A percentile compares a stretch with the other conserved stretches of the same genome.
phyloP scores from a whole-genome alignment of 2,113 vertebrate genomes.

The Lycaon pictus region DNA sequence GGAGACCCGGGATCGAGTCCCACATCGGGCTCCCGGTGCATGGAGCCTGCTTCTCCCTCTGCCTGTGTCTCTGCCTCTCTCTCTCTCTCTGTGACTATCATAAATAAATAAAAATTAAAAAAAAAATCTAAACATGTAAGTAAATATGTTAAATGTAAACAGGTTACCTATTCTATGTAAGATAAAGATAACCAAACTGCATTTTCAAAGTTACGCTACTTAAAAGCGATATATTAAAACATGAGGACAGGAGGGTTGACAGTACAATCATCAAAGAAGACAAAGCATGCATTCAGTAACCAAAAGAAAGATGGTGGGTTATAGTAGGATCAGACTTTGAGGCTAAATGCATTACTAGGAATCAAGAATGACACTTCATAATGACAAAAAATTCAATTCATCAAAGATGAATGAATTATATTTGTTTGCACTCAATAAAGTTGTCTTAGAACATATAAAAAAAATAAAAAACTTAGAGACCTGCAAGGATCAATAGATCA shows the following conservation, averaged over 20 bases:
- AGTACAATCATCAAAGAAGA: neutral
- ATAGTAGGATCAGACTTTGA: neutral
- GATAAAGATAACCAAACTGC: neutral
- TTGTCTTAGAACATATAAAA: neutral
- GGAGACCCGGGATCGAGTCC: too few species aligned
- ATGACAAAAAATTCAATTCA: neutral
- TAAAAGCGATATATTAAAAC: neutral
- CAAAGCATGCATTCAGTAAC: neutral
- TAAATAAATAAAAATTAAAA: too few species aligned
- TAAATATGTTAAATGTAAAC: neutral
- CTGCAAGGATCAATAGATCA: neutral
- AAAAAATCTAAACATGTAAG: neutral
- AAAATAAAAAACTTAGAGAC: neutral
- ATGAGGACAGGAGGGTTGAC: neutral
- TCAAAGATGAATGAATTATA: conserved; percentile 1
- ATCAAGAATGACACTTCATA: neutral
- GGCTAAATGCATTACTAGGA: neutral
- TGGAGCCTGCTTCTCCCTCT: too few species aligned
- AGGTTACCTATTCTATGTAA: neutral
- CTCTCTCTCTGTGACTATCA: too few species aligned
- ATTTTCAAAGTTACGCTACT: neutral
- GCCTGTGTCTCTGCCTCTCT: too few species aligned
- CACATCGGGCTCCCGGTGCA: too few species aligned
- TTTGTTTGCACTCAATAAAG: neutral
- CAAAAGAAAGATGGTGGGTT: neutral